phyloP scores from a whole-genome alignment of 2,797 vertebrate species.

The Gambelia wislizenii region DNA sequence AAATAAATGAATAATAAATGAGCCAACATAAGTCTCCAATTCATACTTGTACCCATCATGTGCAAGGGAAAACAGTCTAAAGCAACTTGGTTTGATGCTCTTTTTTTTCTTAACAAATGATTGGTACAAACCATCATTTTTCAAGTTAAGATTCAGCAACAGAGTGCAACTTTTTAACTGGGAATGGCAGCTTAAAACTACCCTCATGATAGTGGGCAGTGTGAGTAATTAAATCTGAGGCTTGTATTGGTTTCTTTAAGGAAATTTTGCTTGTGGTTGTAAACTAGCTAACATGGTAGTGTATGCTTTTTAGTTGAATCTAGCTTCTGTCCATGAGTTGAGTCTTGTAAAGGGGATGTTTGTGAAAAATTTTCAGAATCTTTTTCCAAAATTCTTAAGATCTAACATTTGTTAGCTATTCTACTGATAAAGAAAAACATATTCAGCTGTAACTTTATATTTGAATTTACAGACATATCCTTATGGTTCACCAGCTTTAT shows the following conservation, averaged over 20 bases:
- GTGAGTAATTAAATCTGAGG: too few relatives aligned
- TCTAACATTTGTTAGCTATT: background rate
- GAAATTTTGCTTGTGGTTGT: background rate
- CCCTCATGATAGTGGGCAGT: background rate
- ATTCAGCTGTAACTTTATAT: background rate
- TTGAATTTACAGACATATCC: constrained; percentile 75
- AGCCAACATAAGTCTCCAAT: too few relatives aligned
- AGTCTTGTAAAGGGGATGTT: background rate
- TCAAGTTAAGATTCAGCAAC: background rate
- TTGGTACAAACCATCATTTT: background rate
- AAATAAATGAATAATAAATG: too few relatives aligned
- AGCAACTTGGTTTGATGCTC: background rate
- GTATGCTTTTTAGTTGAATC: background rate
- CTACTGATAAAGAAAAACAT: background rate
- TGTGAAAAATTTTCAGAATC: background rate
- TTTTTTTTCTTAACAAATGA: background rate
- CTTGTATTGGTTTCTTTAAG: background rate
- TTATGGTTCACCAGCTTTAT: constrained; percentile 77
- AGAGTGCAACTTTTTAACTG: background rate
- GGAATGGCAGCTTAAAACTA: background rate
- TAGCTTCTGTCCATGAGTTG: background rate
- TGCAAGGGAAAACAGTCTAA: background rate
- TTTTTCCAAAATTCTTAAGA: background rate
- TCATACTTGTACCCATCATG: background rate
- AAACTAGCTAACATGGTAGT: background rate